These are phyloP conservation scores for Rotaria socialis DNA, from an alignment of 2,888 invertebrate species.

Conservation along the genomic window DNA sequence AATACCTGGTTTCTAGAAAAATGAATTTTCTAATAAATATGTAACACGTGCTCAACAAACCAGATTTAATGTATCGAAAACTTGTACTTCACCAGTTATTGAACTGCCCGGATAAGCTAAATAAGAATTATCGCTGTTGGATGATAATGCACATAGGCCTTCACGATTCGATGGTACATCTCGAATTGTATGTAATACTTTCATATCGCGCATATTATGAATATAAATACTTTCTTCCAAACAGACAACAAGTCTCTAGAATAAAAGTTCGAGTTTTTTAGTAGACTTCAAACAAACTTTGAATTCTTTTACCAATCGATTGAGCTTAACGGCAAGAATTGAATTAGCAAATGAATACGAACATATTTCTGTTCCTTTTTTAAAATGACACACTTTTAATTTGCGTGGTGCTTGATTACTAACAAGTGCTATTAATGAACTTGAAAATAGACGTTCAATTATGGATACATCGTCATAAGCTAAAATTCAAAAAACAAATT, in stretches of 20 bases:
- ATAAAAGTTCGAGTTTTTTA: conserved; percentile 39
- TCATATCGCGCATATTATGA: conserved; percentile 95
- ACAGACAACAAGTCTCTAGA: conserved; percentile 85
- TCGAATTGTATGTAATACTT: conserved; percentile 90
- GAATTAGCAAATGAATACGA: conserved; percentile 91
- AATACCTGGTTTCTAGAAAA: conserved; percentile 78
- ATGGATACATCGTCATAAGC: conserved; percentile 67
- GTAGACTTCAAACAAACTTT: too few species aligned
- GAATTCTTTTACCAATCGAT: conserved; percentile 63
- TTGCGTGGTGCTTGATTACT: conserved; percentile 82
- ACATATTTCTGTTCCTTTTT: conserved; percentile 94
- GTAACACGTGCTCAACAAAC: conserved; percentile 61
- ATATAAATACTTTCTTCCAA: conserved; percentile 94
- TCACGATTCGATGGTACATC: conserved; percentile 92
- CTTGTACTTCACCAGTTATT: conserved; percentile 86
- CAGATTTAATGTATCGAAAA: conserved; percentile 84
- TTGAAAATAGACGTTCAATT: conserved; percentile 90
- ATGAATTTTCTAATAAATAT: too few species aligned
- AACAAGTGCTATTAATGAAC: conserved; percentile 90
- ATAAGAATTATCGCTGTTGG: conserved; percentile 81
- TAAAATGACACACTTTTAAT: conserved; percentile 91
- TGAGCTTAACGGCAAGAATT: conserved; percentile 87
- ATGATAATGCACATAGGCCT: conserved; percentile 84
- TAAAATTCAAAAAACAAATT: not conserved
- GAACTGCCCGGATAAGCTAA: conserved; percentile 94